A percentile compares a stretch with the other conserved stretches of the same genome.
phyloP scores from a whole-genome alignment of 2,113 vertebrate genomes.

The Notothenia rossii region DNA sequence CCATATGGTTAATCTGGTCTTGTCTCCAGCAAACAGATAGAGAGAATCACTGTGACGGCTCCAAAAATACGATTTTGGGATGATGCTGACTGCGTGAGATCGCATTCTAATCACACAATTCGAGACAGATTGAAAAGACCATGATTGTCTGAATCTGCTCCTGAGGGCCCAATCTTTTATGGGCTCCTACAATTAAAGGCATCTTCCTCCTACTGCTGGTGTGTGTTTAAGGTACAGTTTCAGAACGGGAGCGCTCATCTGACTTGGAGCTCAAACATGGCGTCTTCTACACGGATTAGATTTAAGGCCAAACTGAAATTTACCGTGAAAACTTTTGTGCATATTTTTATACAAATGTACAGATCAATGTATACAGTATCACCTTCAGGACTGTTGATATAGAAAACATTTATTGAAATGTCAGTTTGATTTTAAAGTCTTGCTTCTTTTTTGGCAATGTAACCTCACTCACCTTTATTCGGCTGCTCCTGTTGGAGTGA shows the following conservation, averaged over 20 bases:
- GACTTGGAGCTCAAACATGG: background rate
- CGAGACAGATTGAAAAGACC: conserved; percentile 58
- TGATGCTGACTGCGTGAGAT: conserved; percentile 33
- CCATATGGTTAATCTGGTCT: background rate
- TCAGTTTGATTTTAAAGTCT: background rate
- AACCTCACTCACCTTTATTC: background rate
- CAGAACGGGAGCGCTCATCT: conserved; percentile 5
- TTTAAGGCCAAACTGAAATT: conserved; percentile 1
- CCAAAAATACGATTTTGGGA: conserved; percentile 52
- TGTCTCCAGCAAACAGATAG: conserved; percentile 50
- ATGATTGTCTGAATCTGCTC: conserved; percentile 48
- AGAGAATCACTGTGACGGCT: conserved; percentile 49
- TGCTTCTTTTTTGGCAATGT: background rate
- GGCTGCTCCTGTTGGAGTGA: background rate
- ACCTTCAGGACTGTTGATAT: background rate
- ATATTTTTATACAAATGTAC: background rate
- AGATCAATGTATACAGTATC: background rate
- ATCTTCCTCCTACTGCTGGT: conserved; percentile 6
- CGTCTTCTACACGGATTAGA: conserved; percentile 9
- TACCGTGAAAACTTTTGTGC: background rate
- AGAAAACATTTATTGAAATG: background rate
- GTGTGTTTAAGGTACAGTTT: conserved; percentile 11
- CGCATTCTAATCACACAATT: conserved; percentile 59
- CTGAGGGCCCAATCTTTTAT: conserved; percentile 22
- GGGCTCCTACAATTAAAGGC: conserved; percentile 21